Percentiles rank a stretch among this genome's conserved stretches.
These are phyloP conservation scores for Auanema freiburgensis DNA, from an alignment of 2,888 invertebrate species.

Conservation along the genomic window DNA sequence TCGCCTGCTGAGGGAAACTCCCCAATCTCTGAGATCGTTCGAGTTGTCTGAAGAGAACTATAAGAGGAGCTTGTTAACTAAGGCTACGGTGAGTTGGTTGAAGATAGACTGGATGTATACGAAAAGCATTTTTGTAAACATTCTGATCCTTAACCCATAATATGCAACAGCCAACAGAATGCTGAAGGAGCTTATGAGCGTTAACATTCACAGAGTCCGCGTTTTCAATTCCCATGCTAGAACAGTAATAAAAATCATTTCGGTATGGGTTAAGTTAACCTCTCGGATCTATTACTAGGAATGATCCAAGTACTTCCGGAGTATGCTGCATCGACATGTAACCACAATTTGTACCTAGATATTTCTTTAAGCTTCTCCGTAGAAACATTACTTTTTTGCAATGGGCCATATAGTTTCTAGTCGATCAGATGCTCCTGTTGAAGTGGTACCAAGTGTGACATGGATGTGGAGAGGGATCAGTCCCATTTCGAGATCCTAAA, in stretches of 20 bases:
- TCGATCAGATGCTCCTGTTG: constrained; percentile 91
- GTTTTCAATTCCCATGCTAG: constrained; percentile 68
- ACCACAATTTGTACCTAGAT: constrained; percentile 73
- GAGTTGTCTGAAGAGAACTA: too few species aligned
- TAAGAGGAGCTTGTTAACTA: too few species aligned
- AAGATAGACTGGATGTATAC: not conserved
- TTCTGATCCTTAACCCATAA: constrained; percentile 14
- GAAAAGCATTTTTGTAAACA: constrained; percentile 6
- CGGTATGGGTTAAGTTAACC: too few species aligned
- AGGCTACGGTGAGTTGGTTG: not conserved
- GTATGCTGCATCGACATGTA: constrained; percentile 88
- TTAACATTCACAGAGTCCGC: constrained; percentile 38
- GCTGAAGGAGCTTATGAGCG: constrained; percentile 31
- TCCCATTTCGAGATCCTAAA: constrained; percentile 80
- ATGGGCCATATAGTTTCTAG: constrained; percentile 84
- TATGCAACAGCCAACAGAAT: constrained; percentile 16
- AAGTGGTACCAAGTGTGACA: constrained; percentile 87
- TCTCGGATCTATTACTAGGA: constrained; percentile 78
- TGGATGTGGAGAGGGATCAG: constrained; percentile 91
- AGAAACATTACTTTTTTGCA: constrained; percentile 67
- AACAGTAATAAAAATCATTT: not conserved
- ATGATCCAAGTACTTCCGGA: constrained; percentile 93
- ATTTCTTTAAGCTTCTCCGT: too few species aligned
- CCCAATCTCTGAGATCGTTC: constrained; percentile 18
- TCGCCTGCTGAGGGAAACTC: constrained; percentile 64